Evolutionary conservation across 1,140 invertebrate genomes (phyloP), one percentile per base, ranked within the genome.

Genomic region (Cotesia chilonis): DNA sequence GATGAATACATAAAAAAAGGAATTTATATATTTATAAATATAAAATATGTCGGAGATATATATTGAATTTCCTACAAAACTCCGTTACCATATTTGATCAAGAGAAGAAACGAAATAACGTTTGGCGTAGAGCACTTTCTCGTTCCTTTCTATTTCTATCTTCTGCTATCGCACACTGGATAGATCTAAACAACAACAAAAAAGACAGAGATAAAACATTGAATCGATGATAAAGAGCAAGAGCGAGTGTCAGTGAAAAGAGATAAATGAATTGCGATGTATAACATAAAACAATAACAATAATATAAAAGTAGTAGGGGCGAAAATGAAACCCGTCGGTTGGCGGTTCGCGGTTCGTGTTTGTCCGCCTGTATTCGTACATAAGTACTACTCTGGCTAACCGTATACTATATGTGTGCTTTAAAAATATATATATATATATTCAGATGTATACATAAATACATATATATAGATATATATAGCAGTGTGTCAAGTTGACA

Each of bases 1-100:
- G 38, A 28, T 9, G 35, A 12, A 28, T 35, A 35, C 4, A 68
- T 51, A 14, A 37, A n/a, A 64, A 65, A 65, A 57, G 36, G 4
- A 36, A 64, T 71, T 9, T 52, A 12, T 9, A 41, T 41, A 41
- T 47, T 47, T 47, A 47, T 47, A 47, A 47, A 47, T 47, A 47
- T 47, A 17, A 54, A 54, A 7, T 47, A 47, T 47, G 41, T 47
- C 10, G 10, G 6, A 47, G 6, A 47, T 47, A 57, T 38, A 35
- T 28, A 60, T 70, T 63, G 14, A 17, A 73, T 73, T 73, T 73
- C 65, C 55, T 54, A 59, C 52, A 63, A 54, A 75, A 72, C 71
- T 75, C 52, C 63, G 36, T 71, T 71, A 76, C 75, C 75, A 76
- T 76, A 76, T 76, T 76, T 76, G 72, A 76, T 71, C 75, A 74